Evolutionary conservation across 2,888 invertebrate species (phyloP).

Genomic region (Nomada lathburiana): DNA sequence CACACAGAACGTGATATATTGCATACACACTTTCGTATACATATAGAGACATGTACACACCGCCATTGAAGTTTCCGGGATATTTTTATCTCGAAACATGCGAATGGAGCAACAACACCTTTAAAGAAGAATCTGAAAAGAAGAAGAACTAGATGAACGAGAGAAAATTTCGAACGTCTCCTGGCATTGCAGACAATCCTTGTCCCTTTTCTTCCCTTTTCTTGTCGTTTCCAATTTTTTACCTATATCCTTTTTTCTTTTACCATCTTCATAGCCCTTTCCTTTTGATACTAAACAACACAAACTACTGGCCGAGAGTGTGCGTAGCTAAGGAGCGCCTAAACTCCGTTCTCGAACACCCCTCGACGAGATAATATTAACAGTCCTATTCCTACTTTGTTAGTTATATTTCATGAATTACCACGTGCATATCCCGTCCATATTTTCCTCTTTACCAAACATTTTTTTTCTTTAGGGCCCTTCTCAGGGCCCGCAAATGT

Average conservation of each 20-base stretch:
- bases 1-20: constrained; percentile 9
- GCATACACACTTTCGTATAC: neutral
- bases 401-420: constrained; percentile 3
- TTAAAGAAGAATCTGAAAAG: neutral
- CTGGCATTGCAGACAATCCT: constrained; percentile 29
- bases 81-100: neutral
- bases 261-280: neutral
- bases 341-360: neutral
- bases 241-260: constrained; percentile 1
- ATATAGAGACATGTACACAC: neutral
- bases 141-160: constrained; percentile 29
- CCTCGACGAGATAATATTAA: constrained; percentile 16
- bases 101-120: constrained; percentile 31
- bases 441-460: constrained; percentile 52
- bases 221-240: constrained; percentile 1
- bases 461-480: constrained; percentile 77
- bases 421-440: constrained; percentile 52
- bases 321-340: neutral
- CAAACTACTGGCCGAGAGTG: constrained; percentile 1
- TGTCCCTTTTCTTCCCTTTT: constrained; percentile 15
- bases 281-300: constrained; percentile 1
- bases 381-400: constrained; percentile 36
- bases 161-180: constrained; percentile 50
- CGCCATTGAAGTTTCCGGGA: constrained; percentile 28
- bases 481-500: constrained; percentile 80